Base-by-base conservation (phyloP, 2,113 vertebrate genomes). In the Oenanthe melanoleuca region DNA sequence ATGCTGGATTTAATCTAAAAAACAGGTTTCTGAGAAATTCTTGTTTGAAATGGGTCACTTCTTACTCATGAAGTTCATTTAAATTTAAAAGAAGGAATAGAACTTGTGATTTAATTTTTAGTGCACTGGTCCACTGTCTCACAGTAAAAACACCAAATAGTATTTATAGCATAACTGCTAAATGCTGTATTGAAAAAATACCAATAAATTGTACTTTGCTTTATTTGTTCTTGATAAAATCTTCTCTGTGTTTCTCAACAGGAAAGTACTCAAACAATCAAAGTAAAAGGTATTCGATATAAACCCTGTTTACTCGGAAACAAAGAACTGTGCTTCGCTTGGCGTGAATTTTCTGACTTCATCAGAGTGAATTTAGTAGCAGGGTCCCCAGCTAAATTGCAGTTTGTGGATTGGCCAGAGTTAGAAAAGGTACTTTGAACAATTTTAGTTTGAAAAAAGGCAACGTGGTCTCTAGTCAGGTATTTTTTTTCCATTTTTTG, bases 301-400 rank as follows among this genome's bases (percentile, higher is more conserved):
- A 90, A 83, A 34, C 94, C 97, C 16, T 98, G 98, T 40, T 57
- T 83, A 66, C 98, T 97, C 28, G 99, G 98, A 75, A 91, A 86
- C 82, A 98, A 98, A 97, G 98, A 99, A 85, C 28, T 99, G 67
- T 98, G 98, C 92, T 98, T 99, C 25, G 98, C 97, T 66, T 99
- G 98, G 98, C 94, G 91, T 93, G 95, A 95, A 42, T 99, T 98
- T 95, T 97, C 95, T 74, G 97, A 97, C 78, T 98, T 95, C 42
- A 77, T 98, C 88, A 97, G 95, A 31, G 56, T 99, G 33, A 98
- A 97, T 69, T 94, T 99, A 80, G 95, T 95, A 23, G 96, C 99
- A 33, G 99, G 99, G 87, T 96, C 94, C 33, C 99, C 99, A 73
- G 94, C 98, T 64, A 97, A 98, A 94, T 77, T 99, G 25, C 82